These are phyloP conservation scores for Megatriorchis doriae DNA, from an alignment of 2,113 vertebrate species.

Conservation along the genomic window DNA sequence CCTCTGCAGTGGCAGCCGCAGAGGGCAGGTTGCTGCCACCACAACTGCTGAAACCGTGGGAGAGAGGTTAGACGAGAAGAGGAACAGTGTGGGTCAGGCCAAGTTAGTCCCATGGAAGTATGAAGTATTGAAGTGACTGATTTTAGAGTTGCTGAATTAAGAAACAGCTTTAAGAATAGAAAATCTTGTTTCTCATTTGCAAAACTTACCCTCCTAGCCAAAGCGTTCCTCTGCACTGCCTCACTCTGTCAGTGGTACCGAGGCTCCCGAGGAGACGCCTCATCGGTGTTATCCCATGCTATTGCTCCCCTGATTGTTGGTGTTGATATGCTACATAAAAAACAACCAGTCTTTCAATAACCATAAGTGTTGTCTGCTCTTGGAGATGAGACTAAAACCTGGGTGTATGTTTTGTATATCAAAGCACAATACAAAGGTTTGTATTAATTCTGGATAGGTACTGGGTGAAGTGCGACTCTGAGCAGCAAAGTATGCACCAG, in stretches of 20 bases:
- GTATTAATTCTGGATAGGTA: neutral
- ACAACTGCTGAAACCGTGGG: neutral
- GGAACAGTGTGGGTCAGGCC: neutral
- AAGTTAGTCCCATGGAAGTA: neutral
- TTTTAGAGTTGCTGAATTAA: neutral
- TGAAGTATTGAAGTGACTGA: neutral
- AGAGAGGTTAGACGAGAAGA: neutral
- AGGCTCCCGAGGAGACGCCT: neutral
- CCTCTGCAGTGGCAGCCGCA: neutral
- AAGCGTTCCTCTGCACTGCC: neutral
- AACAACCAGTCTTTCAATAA: rapidly evolving
- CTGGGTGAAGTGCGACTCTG: neutral
- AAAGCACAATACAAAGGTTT: rapidly evolving
- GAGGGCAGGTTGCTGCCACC: neutral
- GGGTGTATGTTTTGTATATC: rapidly evolving
- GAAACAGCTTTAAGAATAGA: neutral
- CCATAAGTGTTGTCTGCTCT: rapidly evolving
- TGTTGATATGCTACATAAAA: neutral
- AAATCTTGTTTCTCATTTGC: neutral
- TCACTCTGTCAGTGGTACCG: neutral
- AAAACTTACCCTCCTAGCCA: neutral
- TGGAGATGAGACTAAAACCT: neutral
- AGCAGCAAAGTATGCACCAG: neutral
- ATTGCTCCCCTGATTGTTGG: neutral
- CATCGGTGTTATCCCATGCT: rapidly evolving